These are phyloP conservation scores for Ichneumoninae sp. DNA, from an alignment of 2,888 invertebrate species.

Conservation along the genomic window DNA sequence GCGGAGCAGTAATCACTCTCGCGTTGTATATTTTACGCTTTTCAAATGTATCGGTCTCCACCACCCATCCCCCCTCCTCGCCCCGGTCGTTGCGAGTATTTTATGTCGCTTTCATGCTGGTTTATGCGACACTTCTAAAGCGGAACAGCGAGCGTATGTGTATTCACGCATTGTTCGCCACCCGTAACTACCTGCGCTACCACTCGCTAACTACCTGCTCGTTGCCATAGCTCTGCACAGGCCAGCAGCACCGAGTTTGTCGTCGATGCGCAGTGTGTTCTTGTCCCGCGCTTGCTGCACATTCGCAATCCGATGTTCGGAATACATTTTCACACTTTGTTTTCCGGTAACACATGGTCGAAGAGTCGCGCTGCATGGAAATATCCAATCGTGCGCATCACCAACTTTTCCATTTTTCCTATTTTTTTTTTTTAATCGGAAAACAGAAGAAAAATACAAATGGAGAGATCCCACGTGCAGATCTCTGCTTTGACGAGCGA, in stretches of 20 bases:
- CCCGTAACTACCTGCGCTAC: conserved; percentile 45
- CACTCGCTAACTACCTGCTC: conserved; percentile 41
- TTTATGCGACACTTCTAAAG: conserved; percentile 39
- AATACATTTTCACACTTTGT: background rate
- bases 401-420: too few species aligned
- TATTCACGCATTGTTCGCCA: conserved; percentile 46
- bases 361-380: too few species aligned
- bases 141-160: background rate
- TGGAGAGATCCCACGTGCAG: too few species aligned
- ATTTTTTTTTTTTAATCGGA: too few species aligned
- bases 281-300: background rate
- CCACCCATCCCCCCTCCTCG: background rate
- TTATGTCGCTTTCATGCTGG: conserved; percentile 32
- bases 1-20: background rate
- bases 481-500: too few species aligned
- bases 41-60: background rate
- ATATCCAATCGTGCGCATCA: too few species aligned
- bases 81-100: conserved; percentile 5
- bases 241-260: background rate
- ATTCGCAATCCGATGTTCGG: background rate
- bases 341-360: background rate
- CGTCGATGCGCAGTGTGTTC: background rate
- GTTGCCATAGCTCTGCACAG: background rate
- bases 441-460: too few species aligned
- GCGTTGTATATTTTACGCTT: conserved; percentile 2